Evolutionary conservation across 2,797 vertebrate genomes (phyloP), one percentile per base, ranked within the genome.

Genomic region (Linurgus olivaceus): DNA sequence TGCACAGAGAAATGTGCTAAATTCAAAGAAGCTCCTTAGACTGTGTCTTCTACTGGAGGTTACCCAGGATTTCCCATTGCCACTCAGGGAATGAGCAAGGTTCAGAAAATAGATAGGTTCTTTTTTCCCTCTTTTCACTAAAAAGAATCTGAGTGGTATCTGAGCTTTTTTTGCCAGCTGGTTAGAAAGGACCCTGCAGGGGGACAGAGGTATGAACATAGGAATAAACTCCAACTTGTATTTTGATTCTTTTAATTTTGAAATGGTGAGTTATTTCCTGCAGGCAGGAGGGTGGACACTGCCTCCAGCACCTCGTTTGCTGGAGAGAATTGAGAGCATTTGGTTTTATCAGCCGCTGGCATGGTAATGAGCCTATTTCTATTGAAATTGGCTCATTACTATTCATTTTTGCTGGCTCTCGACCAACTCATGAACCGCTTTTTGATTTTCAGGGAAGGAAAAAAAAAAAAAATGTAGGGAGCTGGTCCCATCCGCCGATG

Each of bases 361-460:
- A 97, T 96, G 95, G 96, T 97, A 98, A 98, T 97, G 97, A 97
- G 95, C 96, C 95, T 97, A 96, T 98, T 98, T 98, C 97, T 97
- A 97, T 98, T 98, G 97, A 97, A 98, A 98, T 97, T 97, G 95
- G 94, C 93, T 98, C 97, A 97, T 98, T 97, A 97, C 97, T 97
- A 97, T 98, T 98, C 97, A 97, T 97, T 97, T 97, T 97, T 98
- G 90, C 96, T 97, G 96, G 96, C 96, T 98, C 84, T 91, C 91
- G 85, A 97, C 97, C 97, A 97, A 97, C 96, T 97, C 93, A 97
- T 98, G 98, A 98, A 97, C 96, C 5, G 94, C 96, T 94, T 95
- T 97, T 97, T 97, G 94, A 97, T 96, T 97, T 96, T 95, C 89
- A 82, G 67, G 80, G 67, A 44, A 71, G 80, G 50, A 18, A 48